Evolutionary conservation across 2,113 vertebrate genomes (phyloP).

Genomic region (Lanius collurio): DNA sequence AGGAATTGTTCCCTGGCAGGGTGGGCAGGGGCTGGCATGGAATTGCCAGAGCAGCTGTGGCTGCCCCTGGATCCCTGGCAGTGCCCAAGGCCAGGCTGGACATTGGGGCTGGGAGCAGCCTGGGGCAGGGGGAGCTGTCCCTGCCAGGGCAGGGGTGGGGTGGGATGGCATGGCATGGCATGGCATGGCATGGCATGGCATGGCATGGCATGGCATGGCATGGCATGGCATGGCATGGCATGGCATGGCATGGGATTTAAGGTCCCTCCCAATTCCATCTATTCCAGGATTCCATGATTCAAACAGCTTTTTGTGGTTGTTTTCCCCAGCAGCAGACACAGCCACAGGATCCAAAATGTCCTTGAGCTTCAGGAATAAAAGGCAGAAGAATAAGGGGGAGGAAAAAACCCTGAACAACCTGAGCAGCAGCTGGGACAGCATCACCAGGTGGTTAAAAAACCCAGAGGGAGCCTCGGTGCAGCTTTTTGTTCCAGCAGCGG

Average conservation of each 20-base stretch:
- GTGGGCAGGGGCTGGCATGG: not conserved
- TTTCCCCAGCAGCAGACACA: not conserved
- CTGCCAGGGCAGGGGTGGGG: not conserved
- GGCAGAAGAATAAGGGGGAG: not conserved
- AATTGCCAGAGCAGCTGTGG: not conserved
- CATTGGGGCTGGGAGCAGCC: not conserved
- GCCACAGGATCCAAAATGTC: not conserved
- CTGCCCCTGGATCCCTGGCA: not conserved
- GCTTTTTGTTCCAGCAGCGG: not conserved
- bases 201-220: too few species aligned
- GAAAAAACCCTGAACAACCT: rapidly evolving
- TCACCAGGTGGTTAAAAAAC: not conserved
- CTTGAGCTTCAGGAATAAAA: conserved; percentile 3
- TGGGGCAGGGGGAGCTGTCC: not conserved
- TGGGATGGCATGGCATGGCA: rapidly evolving
- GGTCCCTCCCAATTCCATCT: not conserved
- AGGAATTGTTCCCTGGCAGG: not conserved
- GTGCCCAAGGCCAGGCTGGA: not conserved
- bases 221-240: too few species aligned
- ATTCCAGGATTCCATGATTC: not conserved
- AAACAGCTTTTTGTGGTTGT: not conserved
- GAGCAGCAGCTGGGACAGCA: not conserved
- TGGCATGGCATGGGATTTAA: rapidly evolving
- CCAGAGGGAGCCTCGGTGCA: not conserved
- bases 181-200: not conserved